phyloP scores from a whole-genome alignment of 2,113 vertebrate genomes.

The Ammodytes marinus region DNA sequence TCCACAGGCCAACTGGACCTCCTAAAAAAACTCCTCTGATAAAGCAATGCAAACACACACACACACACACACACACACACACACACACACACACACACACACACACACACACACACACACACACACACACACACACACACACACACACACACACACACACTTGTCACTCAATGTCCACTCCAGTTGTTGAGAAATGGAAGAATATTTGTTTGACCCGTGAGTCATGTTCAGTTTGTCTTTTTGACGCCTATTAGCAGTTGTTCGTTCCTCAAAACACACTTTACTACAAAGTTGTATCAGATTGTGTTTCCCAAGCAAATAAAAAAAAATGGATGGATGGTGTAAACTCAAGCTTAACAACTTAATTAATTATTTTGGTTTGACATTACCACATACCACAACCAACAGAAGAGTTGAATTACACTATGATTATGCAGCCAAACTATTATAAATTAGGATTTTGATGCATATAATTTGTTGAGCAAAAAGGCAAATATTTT shows the following conservation, averaged over 20 bases:
- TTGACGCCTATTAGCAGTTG: neutral
- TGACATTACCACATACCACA: neutral
- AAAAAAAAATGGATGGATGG: neutral
- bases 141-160: constrained; percentile 47
- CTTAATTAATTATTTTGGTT: neutral
- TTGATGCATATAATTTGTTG: neutral
- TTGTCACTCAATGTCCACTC: constrained; percentile 46
- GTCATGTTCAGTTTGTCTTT: constrained; percentile 26
- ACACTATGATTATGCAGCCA: neutral
- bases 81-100: constrained; percentile 13
- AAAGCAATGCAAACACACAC: constrained; percentile 60
- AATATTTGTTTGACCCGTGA: constrained; percentile 22
- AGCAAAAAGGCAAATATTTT: neutral
- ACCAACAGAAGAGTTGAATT: neutral
- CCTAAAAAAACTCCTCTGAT: constrained; percentile 64
- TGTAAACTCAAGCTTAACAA: neutral
- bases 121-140: constrained; percentile 18
- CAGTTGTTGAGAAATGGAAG: constrained; percentile 61
- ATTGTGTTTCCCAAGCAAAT: constrained; percentile 5
- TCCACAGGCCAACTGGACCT: constrained; percentile 58
- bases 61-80: constrained; percentile 13
- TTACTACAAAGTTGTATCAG: neutral
- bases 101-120: constrained; percentile 47
- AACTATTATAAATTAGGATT: neutral
- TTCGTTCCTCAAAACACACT: constrained; percentile 38